phyloP scores from a whole-genome alignment of 2,888 invertebrate species.

The Melanargia galathea region DNA sequence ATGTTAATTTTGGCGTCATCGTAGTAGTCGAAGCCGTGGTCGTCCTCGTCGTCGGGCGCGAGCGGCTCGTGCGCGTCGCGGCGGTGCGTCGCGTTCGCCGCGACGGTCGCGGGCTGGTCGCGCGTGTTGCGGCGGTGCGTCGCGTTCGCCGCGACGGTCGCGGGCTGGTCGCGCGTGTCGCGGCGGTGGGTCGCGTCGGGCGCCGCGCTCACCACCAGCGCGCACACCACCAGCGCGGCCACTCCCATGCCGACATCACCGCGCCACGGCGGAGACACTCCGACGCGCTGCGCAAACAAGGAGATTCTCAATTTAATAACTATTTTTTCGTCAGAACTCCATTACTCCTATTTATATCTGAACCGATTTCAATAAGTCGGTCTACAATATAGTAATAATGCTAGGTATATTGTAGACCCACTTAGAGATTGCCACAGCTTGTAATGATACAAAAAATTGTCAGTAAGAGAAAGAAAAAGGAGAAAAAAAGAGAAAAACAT shows the following conservation, averaged over 20 bases:
- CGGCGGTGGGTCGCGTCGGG: slow-evolving; percentile 57
- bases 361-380: too few relatives aligned
- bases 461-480: too few relatives aligned
- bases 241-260: slow-evolving; percentile 80
- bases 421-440: too few relatives aligned
- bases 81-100: slow-evolving; percentile 60
- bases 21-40: slow-evolving; percentile 66
- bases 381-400: too few relatives aligned
- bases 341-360: too few relatives aligned
- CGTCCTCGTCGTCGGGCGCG: slow-evolving; percentile 63
- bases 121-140: slow-evolving; percentile 50
- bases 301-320: too few relatives aligned
- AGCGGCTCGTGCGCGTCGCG: slow-evolving; percentile 49
- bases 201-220: slow-evolving; percentile 71
- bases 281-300: slow-evolving; percentile 27
- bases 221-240: slow-evolving; percentile 74
- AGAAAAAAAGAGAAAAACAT: too few relatives aligned
- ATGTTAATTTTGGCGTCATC: slow-evolving; percentile 74
- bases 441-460: too few relatives aligned
- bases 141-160: slow-evolving; percentile 58
- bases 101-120: slow-evolving; percentile 49
- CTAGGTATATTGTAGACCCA: too few relatives aligned
- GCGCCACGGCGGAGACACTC: slow-evolving; percentile 45
- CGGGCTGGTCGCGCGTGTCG: slow-evolving; percentile 43
- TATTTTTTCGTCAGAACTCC: too few relatives aligned